These are phyloP conservation scores for Apis florea DNA, from an alignment of 1,140 invertebrate genomes.

Conservation along the genomic window DNA sequence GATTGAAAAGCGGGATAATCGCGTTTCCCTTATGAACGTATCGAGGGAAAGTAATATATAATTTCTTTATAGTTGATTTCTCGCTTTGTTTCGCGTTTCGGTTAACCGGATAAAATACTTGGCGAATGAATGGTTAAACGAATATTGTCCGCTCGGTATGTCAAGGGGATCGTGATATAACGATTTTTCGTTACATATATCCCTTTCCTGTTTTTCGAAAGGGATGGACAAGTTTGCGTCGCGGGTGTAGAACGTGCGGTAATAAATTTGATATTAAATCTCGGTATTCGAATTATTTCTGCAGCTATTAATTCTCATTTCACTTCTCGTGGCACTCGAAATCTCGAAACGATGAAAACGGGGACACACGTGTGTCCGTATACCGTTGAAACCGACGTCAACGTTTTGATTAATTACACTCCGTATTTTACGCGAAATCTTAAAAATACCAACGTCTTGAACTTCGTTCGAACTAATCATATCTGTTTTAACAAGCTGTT, in stretches of 20 bases:
- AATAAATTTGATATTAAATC: background rate
- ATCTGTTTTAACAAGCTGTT: background rate
- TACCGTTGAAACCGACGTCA: background rate
- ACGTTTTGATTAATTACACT: constrained; percentile 6
- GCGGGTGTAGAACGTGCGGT: background rate
- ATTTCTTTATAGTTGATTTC: too few species aligned
- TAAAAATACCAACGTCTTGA: background rate
- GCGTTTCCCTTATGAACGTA: too few species aligned
- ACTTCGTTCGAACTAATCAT: background rate
- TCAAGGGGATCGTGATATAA: too few species aligned
- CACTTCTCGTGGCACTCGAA: background rate
- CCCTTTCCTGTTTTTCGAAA: background rate
- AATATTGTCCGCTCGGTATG: too few species aligned
- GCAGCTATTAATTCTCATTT: background rate
- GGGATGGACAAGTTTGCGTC: background rate
- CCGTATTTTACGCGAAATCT: background rate
- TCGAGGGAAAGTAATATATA: too few species aligned
- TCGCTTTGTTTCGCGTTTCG: too few species aligned
- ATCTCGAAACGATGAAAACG: background rate
- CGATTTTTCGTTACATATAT: background rate
- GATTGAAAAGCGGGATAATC: too few species aligned
- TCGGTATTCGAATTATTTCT: background rate
- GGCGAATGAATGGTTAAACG: too few species aligned
- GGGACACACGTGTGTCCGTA: background rate
- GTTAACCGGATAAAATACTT: too few species aligned